Evolutionary conservation across 2,113 vertebrate species (phyloP).

Genomic region (Hyaena hyaena): DNA sequence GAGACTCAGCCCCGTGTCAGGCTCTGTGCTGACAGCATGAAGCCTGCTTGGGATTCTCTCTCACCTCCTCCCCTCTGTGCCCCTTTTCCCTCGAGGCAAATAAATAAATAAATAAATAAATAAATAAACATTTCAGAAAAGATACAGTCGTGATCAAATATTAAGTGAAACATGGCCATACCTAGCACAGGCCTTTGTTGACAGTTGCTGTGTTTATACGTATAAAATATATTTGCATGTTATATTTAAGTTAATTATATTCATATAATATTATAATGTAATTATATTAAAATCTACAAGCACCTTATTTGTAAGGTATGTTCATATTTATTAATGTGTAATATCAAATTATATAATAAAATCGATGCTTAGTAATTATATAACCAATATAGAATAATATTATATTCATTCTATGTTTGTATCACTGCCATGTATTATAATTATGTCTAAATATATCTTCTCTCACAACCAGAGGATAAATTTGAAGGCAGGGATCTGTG

Average conservation of each 20-base stretch:
- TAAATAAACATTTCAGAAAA: no score
- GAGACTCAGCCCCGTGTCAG: no score
- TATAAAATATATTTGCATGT: not conserved
- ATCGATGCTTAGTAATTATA: not conserved
- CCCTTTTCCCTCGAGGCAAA: no score
- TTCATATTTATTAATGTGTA: not conserved
- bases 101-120: no score
- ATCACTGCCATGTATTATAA: not conserved
- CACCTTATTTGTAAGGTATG: not conserved
- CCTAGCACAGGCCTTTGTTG: not conserved
- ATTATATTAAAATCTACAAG: not conserved
- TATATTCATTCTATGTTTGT: not conserved
- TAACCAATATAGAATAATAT: not conserved
- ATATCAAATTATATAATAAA: not conserved
- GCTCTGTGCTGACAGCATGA: no score
- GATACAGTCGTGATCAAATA: not conserved
- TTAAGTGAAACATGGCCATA: not conserved
- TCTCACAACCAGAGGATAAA: not conserved
- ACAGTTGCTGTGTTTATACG: not conserved
- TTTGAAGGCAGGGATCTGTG: constrained; percentile 24
- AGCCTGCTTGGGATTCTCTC: no score
- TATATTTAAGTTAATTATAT: not conserved
- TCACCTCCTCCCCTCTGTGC: no score
- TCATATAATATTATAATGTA: not conserved
- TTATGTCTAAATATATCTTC: not conserved